Evolutionary conservation across 2,113 vertebrate species (phyloP).

Genomic region (Platanista minor): DNA sequence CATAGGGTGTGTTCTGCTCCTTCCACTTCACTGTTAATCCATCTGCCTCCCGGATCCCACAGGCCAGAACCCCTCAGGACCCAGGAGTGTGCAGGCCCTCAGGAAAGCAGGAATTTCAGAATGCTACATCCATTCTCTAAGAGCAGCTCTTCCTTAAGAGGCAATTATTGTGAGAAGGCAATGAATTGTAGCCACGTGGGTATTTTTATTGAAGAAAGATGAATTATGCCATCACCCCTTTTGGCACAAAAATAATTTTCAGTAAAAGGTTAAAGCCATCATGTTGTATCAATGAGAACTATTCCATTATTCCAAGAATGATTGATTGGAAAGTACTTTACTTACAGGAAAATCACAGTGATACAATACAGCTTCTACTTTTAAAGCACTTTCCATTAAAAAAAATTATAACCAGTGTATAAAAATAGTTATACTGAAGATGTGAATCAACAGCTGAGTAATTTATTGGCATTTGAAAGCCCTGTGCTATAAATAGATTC

Average conservation of each 20-base stretch:
- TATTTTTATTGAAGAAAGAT: slow-evolving; percentile 26
- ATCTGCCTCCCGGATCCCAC: background rate
- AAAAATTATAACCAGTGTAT: slow-evolving; percentile 61
- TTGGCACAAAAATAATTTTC: slow-evolving; percentile 65
- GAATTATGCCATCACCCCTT: slow-evolving; percentile 58
- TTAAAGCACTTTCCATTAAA: slow-evolving; percentile 79
- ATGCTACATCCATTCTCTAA: background rate
- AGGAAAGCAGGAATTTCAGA: background rate
- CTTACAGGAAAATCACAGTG: slow-evolving; percentile 71
- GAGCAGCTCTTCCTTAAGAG: slow-evolving; percentile 25
- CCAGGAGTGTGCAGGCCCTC: background rate
- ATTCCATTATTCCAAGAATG: slow-evolving; percentile 59
- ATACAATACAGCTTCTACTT: slow-evolving; percentile 77
- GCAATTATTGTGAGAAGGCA: background rate
- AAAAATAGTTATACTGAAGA: slow-evolving; percentile 79
- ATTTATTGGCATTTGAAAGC: slow-evolving; percentile 76
- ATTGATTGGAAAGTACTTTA: slow-evolving; percentile 71
- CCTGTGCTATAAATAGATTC: slow-evolving; percentile 77
- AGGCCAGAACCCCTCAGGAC: background rate
- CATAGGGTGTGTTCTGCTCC: background rate
- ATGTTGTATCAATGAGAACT: slow-evolving; percentile 68
- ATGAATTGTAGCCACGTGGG: slow-evolving; percentile 12
- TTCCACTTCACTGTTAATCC: background rate
- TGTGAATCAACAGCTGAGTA: slow-evolving; percentile 78
- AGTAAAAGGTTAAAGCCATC: slow-evolving; percentile 69